Base-by-base conservation (phyloP, 2,888 invertebrate species). In the Amphipyra tragopoginis region DNA sequence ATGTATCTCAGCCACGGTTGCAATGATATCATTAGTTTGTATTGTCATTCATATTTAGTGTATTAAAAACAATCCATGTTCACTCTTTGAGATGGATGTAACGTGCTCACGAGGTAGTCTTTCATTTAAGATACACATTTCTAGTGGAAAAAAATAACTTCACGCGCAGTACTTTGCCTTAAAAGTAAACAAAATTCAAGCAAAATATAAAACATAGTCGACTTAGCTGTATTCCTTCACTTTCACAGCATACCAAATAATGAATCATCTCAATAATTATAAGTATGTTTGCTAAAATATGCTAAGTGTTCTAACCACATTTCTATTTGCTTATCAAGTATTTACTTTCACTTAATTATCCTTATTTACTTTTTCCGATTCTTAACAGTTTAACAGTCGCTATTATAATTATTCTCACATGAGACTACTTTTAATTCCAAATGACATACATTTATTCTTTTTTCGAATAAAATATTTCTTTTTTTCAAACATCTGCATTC, bases 51-150 rank as follows among this genome's bases (percentile, higher is more conserved):
- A 67, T 64, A 60, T 57, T 70, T 54, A 70, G 63, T 63, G 49
- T 72, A 76, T 74, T 71, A 68, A 51, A 36, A 26, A 58, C 63
- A 79, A 67, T 68, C 51, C 65, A 55, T 68, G 57, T 68, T 62
- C 80, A 79, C 80, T 59, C 80, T 79, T 47, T 79, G 42, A 47
- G 65, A 68, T 44, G 67, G 80, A 55, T 68, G 78, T 44, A 65
- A 69, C 10, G 80, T 47, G 77, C 77, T 59, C 62, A 51, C n/a
- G 61, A 47, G 50, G 36, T 59, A 49, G 13, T 57, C 69, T 70
- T 80, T 77, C 75, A 64, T 11, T 56, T 71, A 62, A 72, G 75
- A 66, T 71, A 26, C 10, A n/a, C 0, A 29, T 1, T 15, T 38
- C n/a, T 21, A 21, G 21, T 21, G 21, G 39, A 21, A 54, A 57